Evolutionary conservation across 2,888 invertebrate species (phyloP), one percentile per base, ranked within the genome.

Genomic region (Labia minor): DNA sequence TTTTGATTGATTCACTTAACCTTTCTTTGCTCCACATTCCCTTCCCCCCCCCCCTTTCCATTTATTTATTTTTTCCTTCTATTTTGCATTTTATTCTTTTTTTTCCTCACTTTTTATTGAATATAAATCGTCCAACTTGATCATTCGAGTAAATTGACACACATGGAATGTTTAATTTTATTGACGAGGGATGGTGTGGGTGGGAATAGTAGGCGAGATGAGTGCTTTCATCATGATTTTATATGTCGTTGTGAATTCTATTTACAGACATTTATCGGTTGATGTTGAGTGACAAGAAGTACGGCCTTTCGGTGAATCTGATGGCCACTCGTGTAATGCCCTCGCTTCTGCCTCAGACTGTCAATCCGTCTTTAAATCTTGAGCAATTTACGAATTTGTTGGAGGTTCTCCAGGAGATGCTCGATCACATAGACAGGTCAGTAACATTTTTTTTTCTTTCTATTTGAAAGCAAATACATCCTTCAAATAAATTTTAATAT

Each of bases 281-380:
- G 74, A 88, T 96, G 88, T 81, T 96, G 72, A 85, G 86, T 76
- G 95, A 96, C 78, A 90, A 90, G 78, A 91, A 88, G 75, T 95
- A 91, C 78, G 95, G 93, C 61, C 80, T 97, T 72, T 90, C 91
- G 1, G 88, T 94, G 64, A 92, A 89, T 76, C 82, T 95, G 73
- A 91, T 97, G 87, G 96, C 96, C 6, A 93, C 92, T 11, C 87
- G 91, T 75, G 92, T 95, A 74, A 90, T 97, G 85, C 97, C 96
- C 6, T 86, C 91, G 14, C 82, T 97, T 66, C 86, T 95, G 68
- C 96, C 96, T 19, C 93, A 93, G 76, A 90, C 94, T 1, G 89
- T 96, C 68, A 95, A 95, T 79, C 92, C 95, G 14, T 85, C 86
- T 61, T 81, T 93, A 70, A 89, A 87, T 76, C 79, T 92, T 74